These are phyloP conservation scores for Clarias pachynema DNA, from an alignment of 2,797 vertebrate species.

Conservation along the genomic window DNA sequence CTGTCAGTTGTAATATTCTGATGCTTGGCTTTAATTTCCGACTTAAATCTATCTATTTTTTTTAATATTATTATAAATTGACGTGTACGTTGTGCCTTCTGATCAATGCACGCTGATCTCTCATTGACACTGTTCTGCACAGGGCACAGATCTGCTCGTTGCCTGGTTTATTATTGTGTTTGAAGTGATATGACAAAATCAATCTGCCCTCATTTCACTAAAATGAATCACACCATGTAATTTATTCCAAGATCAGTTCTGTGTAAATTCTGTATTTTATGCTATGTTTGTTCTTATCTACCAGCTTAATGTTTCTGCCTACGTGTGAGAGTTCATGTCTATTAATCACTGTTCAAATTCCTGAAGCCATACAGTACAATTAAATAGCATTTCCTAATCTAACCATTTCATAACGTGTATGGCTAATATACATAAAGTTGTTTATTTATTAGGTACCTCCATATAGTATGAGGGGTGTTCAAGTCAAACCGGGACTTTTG, in stretches of 20 bases:
- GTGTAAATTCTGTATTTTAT: background rate
- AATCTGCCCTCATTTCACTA: conserved; percentile 8
- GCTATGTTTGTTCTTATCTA: background rate
- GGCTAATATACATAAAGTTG: background rate
- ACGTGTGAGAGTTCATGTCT: background rate
- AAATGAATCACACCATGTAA: background rate
- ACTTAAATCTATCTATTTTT: conserved; percentile 37
- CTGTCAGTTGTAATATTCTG: conserved; percentile 21
- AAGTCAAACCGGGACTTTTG: too few species aligned
- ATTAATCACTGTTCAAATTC: background rate
- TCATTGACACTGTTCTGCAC: conserved; percentile 35
- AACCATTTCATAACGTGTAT: background rate
- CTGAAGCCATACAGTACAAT: background rate
- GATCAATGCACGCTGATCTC: conserved; percentile 57
- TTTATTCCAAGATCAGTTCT: background rate
- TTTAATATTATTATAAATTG: too few species aligned
- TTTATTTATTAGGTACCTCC: background rate
- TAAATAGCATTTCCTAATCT: background rate
- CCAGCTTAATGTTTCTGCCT: background rate
- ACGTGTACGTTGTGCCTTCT: conserved; percentile 44
- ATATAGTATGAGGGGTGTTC: too few species aligned
- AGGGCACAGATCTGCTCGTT: conserved; percentile 33
- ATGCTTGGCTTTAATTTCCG: conserved; percentile 57
- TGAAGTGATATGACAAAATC: conserved; percentile 24
- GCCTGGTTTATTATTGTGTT: conserved; percentile 45